Percentiles rank a stretch among this genome's conserved stretches.
These are phyloP conservation scores for Papilio demoleus DNA, from an alignment of 2,888 invertebrate genomes.

Conservation along the genomic window DNA sequence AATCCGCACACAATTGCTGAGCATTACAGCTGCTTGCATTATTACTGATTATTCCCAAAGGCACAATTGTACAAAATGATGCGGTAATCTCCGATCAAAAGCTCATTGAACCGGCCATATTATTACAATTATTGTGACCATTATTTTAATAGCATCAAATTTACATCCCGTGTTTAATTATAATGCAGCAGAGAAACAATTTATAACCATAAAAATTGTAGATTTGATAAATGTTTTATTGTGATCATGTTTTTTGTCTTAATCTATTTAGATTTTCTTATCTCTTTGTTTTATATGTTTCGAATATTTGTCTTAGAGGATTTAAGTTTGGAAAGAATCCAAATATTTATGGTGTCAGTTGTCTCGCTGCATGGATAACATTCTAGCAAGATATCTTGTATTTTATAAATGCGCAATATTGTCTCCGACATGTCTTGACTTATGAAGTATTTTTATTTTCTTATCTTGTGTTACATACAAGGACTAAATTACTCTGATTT, in stretches of 20 bases:
- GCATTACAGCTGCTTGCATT: conserved; percentile 29
- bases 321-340: conserved; percentile 16
- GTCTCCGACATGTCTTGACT: neutral
- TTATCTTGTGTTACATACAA: too few species aligned
- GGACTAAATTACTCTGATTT: neutral
- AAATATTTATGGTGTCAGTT: conserved; percentile 8
- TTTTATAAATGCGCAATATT: conserved; percentile 4
- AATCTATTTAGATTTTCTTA: neutral
- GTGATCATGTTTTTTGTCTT: neutral
- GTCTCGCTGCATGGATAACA: neutral
- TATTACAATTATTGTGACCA: neutral
- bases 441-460: neutral
- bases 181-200: too few species aligned
- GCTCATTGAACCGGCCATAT: neutral
- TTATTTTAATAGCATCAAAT: neutral
- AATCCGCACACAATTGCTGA: conserved; percentile 34
- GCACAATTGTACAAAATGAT: conserved; percentile 24
- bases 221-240: neutral
- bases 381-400: neutral
- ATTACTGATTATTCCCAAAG: conserved; percentile 29
- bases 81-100: conserved; percentile 4
- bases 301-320: conserved; percentile 11
- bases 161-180: neutral
- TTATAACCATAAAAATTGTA: too few species aligned
- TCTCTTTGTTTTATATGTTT: neutral